Evolutionary conservation across 30 jellyfish, hydroid and myxozoan species (phyloP), one percentile per base, ranked within the genome.

Genomic region (Catostylus mosaicus): DNA sequence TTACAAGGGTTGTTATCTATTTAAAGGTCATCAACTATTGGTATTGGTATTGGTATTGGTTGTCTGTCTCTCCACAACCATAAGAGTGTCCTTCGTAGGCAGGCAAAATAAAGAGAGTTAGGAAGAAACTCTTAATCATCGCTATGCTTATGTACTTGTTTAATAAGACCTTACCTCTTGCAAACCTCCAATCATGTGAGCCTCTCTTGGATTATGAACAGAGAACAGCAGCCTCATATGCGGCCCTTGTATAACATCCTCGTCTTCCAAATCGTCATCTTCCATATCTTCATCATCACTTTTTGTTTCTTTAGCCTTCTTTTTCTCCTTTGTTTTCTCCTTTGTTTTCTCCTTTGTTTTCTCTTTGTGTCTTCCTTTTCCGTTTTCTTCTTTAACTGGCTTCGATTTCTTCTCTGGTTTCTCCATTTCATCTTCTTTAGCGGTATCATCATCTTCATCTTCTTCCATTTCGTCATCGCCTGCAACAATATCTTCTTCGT

Each of bases 151-250:
- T n/a, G n/a, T n/a, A n/a, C n/a, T 43, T 43, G 16, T 8, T 43
- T 6, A 16, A 43, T 43, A 43, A 10, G 71, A 23, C 38, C 36
- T 50, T 29, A 77, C 89, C 86, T 78, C 95, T 45, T 26, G 61
- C 50, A 56, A 40, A 22, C 67, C 88, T 6, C 98, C 93, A 73
- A 84, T 18, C 98, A 93, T 93, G 63, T 93, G 98, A 5, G 87
- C 68, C 40, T 87, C 91, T 26, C 97, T 80, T 9, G 69, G 73
- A 56, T 93, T 93, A 69, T 87, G 90, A 20, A 87, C 84, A 0
- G 98, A 93, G 70, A 89, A 96, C 16, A 93, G 89, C 67, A 93
- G 52, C 57, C 83, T 82, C 10, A 93, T 80, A 47, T 86, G 94
- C 27, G 98, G 96, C 0, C 95, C 97, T 52, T 87, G 86, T 8